Conservation (phyloP, 2,113 vertebrate genomes). For the Oenanthe oenanthe region DNA sequence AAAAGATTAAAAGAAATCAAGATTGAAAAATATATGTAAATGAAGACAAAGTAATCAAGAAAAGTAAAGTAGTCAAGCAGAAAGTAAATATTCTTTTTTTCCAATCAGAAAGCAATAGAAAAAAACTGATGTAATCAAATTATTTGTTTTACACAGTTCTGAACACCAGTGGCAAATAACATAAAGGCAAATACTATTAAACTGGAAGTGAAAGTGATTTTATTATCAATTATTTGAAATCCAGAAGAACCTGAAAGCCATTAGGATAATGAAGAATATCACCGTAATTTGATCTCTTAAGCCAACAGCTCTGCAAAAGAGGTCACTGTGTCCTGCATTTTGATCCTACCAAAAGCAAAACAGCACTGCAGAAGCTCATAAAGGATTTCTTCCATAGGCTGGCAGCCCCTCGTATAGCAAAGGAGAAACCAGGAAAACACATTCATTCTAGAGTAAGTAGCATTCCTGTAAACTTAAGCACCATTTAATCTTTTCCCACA, state of each 20-base stretch:
- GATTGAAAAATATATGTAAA: not conserved
- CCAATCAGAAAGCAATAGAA: not conserved
- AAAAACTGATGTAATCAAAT: not conserved
- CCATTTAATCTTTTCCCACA: not conserved
- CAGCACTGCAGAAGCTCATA: not conserved
- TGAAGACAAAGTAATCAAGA: not conserved
- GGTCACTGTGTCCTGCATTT: fast-evolving
- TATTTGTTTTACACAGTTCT: not conserved
- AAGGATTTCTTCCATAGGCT: not conserved
- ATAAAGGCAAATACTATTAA: not conserved
- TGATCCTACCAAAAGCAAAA: not conserved
- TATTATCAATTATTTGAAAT: not conserved
- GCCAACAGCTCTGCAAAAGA: not conserved
- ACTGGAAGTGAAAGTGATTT: not conserved
- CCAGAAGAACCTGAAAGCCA: not conserved
- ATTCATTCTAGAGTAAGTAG: not conserved
- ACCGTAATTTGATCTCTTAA: not conserved
- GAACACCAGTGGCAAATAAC: not conserved
- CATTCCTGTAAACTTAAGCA: not conserved
- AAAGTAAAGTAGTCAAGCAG: not conserved
- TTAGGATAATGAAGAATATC: not conserved
- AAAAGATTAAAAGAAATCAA: not conserved
- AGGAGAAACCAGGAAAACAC: not conserved
- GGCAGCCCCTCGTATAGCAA: not conserved
- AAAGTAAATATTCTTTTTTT: not conserved